These are phyloP conservation scores for Laupala kohalensis DNA, from an alignment of 1,140 invertebrate genomes.

Conservation along the genomic window DNA sequence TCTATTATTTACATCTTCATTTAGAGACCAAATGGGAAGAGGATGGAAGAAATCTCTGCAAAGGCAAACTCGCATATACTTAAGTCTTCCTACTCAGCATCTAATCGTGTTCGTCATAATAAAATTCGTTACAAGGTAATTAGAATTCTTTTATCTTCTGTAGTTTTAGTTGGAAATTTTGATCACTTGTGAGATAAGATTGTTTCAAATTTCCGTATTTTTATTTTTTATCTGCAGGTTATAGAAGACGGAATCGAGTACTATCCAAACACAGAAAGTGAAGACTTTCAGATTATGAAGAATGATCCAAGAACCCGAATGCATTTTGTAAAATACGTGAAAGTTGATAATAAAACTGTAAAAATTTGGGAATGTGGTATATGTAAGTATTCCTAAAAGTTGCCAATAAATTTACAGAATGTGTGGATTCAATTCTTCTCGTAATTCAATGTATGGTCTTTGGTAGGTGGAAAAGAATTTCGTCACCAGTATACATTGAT, in stretches of 20 bases:
- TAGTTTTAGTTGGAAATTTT: neutral
- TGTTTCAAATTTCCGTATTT: neutral
- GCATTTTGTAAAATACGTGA: slow-evolving; percentile 50
- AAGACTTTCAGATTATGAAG: slow-evolving; percentile 27
- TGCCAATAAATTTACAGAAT: neutral
- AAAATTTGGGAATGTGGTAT: slow-evolving; percentile 52
- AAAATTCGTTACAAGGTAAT: neutral
- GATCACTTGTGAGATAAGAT: neutral
- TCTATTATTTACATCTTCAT: no score
- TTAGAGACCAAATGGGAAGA: no score
- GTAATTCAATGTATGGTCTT: neutral
- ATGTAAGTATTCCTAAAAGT: slow-evolving; percentile 33
- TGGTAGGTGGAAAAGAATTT: slow-evolving; percentile 41
- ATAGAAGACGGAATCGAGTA: neutral
- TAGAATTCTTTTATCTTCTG: neutral
- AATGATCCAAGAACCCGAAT: slow-evolving; percentile 34
- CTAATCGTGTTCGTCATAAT: no score
- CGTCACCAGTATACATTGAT: slow-evolving; percentile 61
- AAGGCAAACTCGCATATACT: no score
- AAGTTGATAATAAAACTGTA: slow-evolving; percentile 42
- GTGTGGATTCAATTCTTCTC: neutral
- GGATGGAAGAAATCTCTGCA: no score
- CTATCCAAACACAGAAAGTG: neutral
- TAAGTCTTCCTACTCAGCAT: no score
- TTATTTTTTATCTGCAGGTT: neutral